A percentile compares a stretch with the other conserved stretches of the same genome.
Conservation (phyloP, 92 coral and sea anemone genomes). For the Bergia puertoricense region DNA sequence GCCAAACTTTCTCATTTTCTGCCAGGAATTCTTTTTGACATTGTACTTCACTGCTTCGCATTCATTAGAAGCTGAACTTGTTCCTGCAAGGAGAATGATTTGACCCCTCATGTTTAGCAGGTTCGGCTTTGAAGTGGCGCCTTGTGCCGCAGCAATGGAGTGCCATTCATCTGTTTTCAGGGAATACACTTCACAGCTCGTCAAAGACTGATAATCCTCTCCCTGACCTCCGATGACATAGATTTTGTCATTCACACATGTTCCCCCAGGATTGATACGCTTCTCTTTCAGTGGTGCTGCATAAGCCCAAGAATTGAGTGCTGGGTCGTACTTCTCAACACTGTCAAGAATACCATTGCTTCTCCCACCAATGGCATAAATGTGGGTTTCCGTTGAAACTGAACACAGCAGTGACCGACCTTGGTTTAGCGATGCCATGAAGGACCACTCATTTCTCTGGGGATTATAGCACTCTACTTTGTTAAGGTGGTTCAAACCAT, state of each 20-base stretch:
- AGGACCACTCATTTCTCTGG: conserved; percentile 29
- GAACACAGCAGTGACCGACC: conserved; percentile 40
- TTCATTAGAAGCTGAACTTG: conserved; percentile 17
- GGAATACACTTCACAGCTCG: conserved; percentile 32
- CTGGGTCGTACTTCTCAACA: conserved; percentile 33
- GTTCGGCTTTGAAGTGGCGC: conserved; percentile 7
- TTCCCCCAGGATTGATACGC: conserved; percentile 30
- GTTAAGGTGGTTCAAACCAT: conserved; percentile 34
- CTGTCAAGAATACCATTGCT: conserved; percentile 38
- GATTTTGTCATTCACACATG: conserved; percentile 26
- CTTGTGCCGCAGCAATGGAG: conserved; percentile 6
- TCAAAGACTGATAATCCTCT: conserved; percentile 36
- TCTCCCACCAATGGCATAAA: conserved; percentile 44
- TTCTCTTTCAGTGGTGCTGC: conserved; percentile 23
- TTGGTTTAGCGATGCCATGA: conserved; percentile 38
- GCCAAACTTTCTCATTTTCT: conserved; percentile 42
- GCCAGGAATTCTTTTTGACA: conserved; percentile 33
- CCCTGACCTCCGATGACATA: conserved; percentile 46
- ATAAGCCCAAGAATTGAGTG: conserved; percentile 32
- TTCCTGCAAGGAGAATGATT: conserved; percentile 24
- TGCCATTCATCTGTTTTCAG: conserved; percentile 24
- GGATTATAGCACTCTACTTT: conserved; percentile 42
- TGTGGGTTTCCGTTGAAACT: conserved; percentile 36
- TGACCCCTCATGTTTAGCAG: conserved; percentile 22
- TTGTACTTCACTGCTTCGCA: conserved; percentile 31